Base-by-base conservation (phyloP, 2,888 invertebrate species). In the Meiosimyza platycephala region DNA sequence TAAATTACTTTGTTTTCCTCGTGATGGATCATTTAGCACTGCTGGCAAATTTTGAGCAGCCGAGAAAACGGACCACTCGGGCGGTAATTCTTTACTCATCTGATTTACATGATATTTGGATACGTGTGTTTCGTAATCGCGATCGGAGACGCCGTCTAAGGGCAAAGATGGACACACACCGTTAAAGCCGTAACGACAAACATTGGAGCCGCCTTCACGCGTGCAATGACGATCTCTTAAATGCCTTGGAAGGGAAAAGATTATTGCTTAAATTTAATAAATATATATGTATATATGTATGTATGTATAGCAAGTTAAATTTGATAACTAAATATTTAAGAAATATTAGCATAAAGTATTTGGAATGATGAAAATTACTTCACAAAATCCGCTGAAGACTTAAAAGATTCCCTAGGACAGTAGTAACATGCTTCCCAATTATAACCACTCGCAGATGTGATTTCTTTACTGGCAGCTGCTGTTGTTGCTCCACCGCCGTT, bases 41-140 rank as follows among this genome's bases (percentile, higher is more conserved):
- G 98, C 97, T 52, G 98, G 96, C 77, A 99, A 90, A 88, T 98
- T 98, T 88, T 98, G 98, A 68, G 95, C 92, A 68, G 97, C 95
- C 66, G 95, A 94, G 87, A 94, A 97, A 16, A 88, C 82, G 74
- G 89, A 80, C 89, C 89, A 84, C 82, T 92, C 90, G 18, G 88
- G 88, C 16, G 84, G 85, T 73, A 87, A 85, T 69, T 84, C 86
- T 3, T 85, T 84, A 22, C 82, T 82, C 69, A 83, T 81, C 72
- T 85, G 86, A 72, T 86, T 86, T 5, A 90, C 87, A 81, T 92
- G 92, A 79, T 91, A 90, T 82, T 93, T 92, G 75, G 91, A 89
- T 68, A 96, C 93, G 85, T 97, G 96, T 78, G 93, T 93, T 87
- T 95, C 93, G 85, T 96, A 97, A 83, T 97, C 96, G 73, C 92